Evolutionary conservation across 64 coral and sea anemone genomes (phyloP).

Genomic region (Stylophora pistillata): DNA sequence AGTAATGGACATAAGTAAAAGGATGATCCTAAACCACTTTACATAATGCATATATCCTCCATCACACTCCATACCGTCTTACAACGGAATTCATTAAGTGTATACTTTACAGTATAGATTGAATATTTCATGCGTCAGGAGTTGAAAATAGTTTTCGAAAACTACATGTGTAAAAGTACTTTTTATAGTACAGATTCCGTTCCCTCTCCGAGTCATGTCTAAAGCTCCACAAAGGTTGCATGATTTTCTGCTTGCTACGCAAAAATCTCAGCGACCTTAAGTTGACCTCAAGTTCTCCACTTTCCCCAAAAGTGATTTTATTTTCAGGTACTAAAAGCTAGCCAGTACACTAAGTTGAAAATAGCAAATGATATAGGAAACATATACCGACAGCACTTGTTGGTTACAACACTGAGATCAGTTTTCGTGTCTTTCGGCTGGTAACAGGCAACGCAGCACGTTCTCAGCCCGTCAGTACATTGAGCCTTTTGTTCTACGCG

Average conservation of each 20-base stretch:
- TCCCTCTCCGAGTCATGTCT: background rate
- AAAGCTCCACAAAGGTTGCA: background rate
- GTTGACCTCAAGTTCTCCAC: background rate
- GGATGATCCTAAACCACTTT: too few species aligned
- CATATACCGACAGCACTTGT: slow-evolving; percentile 74
- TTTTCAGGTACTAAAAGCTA: slow-evolving; percentile 38
- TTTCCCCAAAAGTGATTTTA: background rate
- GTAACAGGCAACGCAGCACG: slow-evolving; percentile 37
- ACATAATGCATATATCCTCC: too few species aligned
- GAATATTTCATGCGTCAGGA: too few species aligned
- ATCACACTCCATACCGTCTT: too few species aligned
- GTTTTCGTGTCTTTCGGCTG: background rate
- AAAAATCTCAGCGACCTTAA: background rate
- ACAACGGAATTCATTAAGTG: too few species aligned
- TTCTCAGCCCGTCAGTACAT: background rate
- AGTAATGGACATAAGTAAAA: too few species aligned
- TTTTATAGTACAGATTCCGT: too few species aligned
- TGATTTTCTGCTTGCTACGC: background rate
- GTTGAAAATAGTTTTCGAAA: too few species aligned
- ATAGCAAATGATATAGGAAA: slow-evolving; percentile 61
- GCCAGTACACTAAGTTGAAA: slow-evolving; percentile 83
- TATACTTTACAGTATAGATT: too few species aligned
- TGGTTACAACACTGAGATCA: slow-evolving; percentile 52
- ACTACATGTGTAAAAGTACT: too few species aligned
- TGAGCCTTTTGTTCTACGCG: slow-evolving; percentile 7